Percentiles rank a stretch among this genome's conserved stretches.
phyloP scores from a whole-genome alignment of 2,113 vertebrate genomes.

The Lasiurus borealis region DNA sequence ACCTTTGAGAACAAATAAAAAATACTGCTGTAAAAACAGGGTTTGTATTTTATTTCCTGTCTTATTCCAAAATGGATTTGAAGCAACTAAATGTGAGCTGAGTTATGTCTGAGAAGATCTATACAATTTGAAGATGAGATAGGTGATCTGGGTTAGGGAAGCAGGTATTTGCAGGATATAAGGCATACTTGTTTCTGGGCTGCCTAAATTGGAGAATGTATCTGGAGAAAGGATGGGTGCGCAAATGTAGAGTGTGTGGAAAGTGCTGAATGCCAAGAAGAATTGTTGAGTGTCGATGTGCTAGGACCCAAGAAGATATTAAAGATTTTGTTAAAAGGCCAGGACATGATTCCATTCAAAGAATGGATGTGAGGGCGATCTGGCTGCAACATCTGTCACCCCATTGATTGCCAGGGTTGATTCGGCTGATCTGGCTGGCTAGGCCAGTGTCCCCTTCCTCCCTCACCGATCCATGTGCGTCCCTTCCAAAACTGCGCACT shows the following conservation, averaged over 20 bases:
- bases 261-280: neutral
- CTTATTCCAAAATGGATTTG: conserved; percentile 9
- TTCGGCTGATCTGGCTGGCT: too few relatives aligned
- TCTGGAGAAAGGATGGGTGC: neutral
- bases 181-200: neutral
- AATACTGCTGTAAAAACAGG: neutral
- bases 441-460: too few relatives aligned
- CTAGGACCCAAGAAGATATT: neutral
- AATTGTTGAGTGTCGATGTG: neutral
- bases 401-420: too few relatives aligned
- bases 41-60: conserved; percentile 7
- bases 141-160: neutral
- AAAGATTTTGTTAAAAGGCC: neutral
- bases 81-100: neutral
- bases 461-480: too few relatives aligned
- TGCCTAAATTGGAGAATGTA: neutral
- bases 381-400: too few relatives aligned
- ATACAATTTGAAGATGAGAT: neutral
- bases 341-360: neutral
- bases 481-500: too few relatives aligned
- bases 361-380: neutral
- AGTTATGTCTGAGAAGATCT: neutral
- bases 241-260: neutral
- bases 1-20: conserved; percentile 35
- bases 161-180: neutral